These are phyloP conservation scores for Xiphophorus couchianus DNA, from an alignment of 2,113 vertebrate species.

Conservation along the genomic window DNA sequence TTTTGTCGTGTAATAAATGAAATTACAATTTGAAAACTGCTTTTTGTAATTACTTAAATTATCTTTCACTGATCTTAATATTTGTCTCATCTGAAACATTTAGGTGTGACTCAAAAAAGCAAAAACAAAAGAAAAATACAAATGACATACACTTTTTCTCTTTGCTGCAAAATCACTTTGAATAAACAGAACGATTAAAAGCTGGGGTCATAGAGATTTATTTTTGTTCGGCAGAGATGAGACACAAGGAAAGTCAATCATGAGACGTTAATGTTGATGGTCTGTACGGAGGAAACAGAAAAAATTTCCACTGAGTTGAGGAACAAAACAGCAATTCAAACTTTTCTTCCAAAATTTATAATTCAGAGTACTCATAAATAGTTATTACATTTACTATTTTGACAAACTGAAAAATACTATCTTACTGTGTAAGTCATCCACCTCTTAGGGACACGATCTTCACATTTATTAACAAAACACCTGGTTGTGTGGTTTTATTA, in stretches of 20 bases:
- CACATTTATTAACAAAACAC: background rate
- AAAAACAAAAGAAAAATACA: background rate
- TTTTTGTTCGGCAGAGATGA: background rate
- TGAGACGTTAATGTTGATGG: background rate
- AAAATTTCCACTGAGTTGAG: no score
- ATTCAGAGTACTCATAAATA: no score
- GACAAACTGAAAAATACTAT: no score
- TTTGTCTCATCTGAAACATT: background rate
- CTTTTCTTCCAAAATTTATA: background rate
- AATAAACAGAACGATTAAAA: background rate
- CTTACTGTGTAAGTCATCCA: no score
- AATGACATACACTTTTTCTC: background rate
- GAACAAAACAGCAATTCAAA: background rate
- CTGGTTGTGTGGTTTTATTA: conserved; percentile 8
- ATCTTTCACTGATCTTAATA: background rate
- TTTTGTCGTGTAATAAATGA: background rate
- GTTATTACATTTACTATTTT: no score
- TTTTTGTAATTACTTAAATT: background rate
- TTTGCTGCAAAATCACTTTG: no score
- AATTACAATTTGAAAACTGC: background rate
- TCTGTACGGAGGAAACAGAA: background rate
- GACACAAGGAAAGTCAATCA: background rate
- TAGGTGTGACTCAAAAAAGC: background rate
- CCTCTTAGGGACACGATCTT: background rate
- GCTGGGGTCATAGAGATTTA: background rate